Evolutionary conservation across 2,888 invertebrate species (phyloP).

Genomic region (Tolmerus cingulatus): DNA sequence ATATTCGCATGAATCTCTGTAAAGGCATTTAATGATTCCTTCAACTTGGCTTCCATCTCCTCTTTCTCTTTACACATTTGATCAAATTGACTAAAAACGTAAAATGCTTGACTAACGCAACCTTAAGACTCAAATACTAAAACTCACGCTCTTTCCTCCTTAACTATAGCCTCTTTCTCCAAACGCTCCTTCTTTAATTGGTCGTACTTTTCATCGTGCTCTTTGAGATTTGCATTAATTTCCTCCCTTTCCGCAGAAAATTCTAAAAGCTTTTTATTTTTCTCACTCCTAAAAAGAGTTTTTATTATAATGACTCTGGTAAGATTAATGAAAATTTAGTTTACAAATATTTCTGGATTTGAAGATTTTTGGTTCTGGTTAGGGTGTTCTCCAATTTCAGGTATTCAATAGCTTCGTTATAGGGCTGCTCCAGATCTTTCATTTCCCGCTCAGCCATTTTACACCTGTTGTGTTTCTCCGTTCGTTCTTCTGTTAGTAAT

Average conservation of each 20-base stretch:
- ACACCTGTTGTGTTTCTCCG: conserved; percentile 85
- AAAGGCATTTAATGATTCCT: conserved; percentile 72
- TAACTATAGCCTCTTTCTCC: conserved; percentile 61
- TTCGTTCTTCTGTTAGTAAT: conserved; percentile 73
- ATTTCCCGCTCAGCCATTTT: conserved; percentile 84
- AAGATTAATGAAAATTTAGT: conserved; percentile 51
- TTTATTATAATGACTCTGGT: not conserved
- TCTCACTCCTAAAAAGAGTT: conserved; percentile 64
- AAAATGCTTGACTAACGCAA: not conserved
- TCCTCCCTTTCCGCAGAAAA: conserved; percentile 70
- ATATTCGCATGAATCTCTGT: conserved; percentile 73
- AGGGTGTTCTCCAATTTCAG: conserved; percentile 82
- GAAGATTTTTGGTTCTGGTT: conserved; percentile 72
- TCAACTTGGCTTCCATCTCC: conserved; percentile 69
- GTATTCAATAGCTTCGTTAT: conserved; percentile 79
- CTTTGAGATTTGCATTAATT: conserved; percentile 67
- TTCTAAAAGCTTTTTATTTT: conserved; percentile 68
- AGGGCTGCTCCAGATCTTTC: conserved; percentile 78
- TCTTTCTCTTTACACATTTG: conserved; percentile 68
- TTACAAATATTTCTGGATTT: conserved; percentile 74
- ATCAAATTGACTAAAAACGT: conserved; percentile 67
- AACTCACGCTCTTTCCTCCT: conserved; percentile 59
- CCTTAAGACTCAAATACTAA: not conserved
- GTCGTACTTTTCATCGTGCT: conserved; percentile 57
- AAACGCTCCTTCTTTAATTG: conserved; percentile 62